These are phyloP conservation scores for Malacoraja senta DNA, from an alignment of 2,797 vertebrate species.

Conservation along the genomic window DNA sequence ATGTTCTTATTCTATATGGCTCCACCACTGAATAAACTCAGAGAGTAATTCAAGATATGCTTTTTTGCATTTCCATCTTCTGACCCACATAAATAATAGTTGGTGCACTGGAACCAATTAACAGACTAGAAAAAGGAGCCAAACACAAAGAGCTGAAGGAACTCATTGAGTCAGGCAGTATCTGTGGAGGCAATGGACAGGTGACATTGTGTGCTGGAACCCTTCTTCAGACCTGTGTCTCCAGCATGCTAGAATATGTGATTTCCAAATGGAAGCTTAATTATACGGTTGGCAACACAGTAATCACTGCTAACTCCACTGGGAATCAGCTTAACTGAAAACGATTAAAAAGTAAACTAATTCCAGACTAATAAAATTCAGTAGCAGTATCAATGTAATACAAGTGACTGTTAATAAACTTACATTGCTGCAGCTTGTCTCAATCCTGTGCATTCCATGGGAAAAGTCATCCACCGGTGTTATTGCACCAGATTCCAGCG, in stretches of 20 bases:
- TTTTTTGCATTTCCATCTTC: background rate
- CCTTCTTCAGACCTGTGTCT: no score
- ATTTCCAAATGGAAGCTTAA: background rate
- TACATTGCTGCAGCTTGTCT: conserved; percentile 86
- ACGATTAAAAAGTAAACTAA: background rate
- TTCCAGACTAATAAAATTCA: background rate
- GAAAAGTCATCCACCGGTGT: conserved; percentile 75
- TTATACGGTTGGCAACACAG: background rate
- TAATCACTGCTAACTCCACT: background rate
- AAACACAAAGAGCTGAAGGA: no score
- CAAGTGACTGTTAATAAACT: conserved; percentile 46
- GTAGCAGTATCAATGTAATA: background rate
- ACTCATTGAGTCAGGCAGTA: no score
- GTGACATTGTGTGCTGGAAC: no score
- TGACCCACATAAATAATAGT: background rate
- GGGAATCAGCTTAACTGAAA: background rate
- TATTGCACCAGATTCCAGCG: conserved; percentile 70
- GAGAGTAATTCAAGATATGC: background rate
- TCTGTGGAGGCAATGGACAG: no score
- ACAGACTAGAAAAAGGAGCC: no score
- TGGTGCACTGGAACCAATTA: background rate
- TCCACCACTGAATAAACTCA: background rate
- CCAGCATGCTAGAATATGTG: background rate
- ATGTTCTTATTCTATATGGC: background rate
- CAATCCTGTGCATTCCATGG: conserved; percentile 84